Conservation (phyloP, 2,797 vertebrate species). For the Corythornis leucogaster region DNA sequence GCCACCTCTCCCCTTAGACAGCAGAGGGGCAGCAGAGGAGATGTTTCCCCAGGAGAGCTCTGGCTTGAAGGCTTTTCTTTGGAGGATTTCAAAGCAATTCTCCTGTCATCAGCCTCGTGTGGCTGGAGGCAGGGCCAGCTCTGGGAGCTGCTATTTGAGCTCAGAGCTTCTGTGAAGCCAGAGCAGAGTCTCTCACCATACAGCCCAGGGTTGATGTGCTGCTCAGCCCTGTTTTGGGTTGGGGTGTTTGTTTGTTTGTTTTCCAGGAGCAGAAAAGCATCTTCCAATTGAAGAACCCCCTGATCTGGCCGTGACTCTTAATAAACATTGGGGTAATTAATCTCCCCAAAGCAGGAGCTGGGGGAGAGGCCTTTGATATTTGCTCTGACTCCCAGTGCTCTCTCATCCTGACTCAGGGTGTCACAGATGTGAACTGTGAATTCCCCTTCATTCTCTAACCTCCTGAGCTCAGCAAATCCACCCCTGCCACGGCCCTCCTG, state of each 20-base stretch:
- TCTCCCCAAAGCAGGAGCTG: conserved; percentile 5
- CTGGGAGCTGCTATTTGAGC: conserved; percentile 34
- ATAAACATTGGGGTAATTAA: conserved; percentile 58
- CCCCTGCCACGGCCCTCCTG: conserved; percentile 9
- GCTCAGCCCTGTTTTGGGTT: neutral
- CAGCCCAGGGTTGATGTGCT: neutral
- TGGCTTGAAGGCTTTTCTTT: neutral
- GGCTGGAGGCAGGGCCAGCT: conserved; percentile 16
- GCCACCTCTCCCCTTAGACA: neutral
- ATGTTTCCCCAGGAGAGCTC: neutral
- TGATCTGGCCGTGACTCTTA: conserved; percentile 17
- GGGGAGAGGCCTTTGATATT: conserved; percentile 45
- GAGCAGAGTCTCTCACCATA: neutral
- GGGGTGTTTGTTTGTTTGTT: neutral
- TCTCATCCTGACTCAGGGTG: conserved; percentile 48
- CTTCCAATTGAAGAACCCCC: neutral
- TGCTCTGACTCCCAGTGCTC: neutral
- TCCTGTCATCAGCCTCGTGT: neutral
- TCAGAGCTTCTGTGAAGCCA: neutral
- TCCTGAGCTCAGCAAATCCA: conserved; percentile 67
- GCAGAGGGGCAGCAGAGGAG: neutral
- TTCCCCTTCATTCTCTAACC: conserved; percentile 39
- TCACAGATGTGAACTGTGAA: conserved; percentile 31
- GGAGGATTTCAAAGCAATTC: conserved; percentile 11
- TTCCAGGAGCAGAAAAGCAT: neutral